phyloP scores from a whole-genome alignment of 2,797 vertebrate species.

The Mus spretus region DNA sequence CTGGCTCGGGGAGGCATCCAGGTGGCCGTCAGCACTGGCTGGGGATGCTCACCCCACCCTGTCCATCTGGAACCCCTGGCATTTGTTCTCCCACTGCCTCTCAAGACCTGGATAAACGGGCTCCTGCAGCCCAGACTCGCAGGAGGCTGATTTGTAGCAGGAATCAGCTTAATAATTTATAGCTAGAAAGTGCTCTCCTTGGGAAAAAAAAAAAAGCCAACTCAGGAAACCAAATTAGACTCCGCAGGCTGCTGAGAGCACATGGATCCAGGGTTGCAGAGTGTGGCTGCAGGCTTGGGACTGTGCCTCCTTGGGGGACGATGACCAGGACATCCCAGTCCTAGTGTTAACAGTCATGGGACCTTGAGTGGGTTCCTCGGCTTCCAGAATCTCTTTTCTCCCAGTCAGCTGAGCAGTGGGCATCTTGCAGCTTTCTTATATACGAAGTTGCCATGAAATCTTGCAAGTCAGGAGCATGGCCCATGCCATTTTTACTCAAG shows the following conservation, averaged over 20 bases:
- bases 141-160: slow-evolving; percentile 75
- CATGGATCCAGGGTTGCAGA: background rate
- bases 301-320: background rate
- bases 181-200: slow-evolving; percentile 65
- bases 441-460: background rate
- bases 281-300: background rate
- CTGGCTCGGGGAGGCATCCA: background rate
- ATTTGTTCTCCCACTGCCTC: background rate
- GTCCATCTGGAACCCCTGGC: slow-evolving; percentile 50
- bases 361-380: background rate
- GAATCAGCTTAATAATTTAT: slow-evolving; percentile 78
- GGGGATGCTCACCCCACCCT: background rate
- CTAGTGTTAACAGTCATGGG: background rate
- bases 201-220: slow-evolving; percentile 46
- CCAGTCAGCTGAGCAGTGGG: background rate
- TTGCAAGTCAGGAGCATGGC: background rate
- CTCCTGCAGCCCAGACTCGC: slow-evolving; percentile 50
- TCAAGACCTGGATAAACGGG: slow-evolving; percentile 54
- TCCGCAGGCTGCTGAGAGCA: background rate
- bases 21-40: background rate
- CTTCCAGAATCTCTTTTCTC: background rate
- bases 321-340: background rate
- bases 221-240: slow-evolving; percentile 73
- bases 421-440: background rate
- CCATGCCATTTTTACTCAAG: background rate